A percentile compares a stretch with the other conserved stretches of the same genome.
Evolutionary conservation across 2,113 vertebrate genomes (phyloP).

Genomic region (Oreochromis spilurus): DNA sequence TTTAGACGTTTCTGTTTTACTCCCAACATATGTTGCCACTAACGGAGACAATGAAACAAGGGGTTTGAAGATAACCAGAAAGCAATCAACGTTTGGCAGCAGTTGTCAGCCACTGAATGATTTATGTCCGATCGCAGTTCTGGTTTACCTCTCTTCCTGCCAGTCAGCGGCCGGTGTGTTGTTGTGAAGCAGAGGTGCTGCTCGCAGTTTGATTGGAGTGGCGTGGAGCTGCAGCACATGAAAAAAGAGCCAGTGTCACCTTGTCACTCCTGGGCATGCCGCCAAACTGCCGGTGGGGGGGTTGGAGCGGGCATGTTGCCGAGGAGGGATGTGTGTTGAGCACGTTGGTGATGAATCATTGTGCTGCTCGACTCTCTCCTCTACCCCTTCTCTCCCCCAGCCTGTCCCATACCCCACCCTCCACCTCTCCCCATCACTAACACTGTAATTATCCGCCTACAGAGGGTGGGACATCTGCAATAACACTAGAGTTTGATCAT

Average conservation of each 20-base stretch:
- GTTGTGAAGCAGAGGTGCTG: constrained; percentile 53
- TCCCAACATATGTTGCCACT: constrained; percentile 45
- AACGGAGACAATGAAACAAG: constrained; percentile 52
- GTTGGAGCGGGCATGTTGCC: constrained; percentile 47
- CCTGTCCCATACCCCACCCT: constrained; percentile 41
- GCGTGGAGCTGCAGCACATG: constrained; percentile 46
- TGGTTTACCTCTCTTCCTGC: constrained; percentile 44
- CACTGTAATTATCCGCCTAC: constrained; percentile 68
- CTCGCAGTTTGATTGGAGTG: constrained; percentile 53
- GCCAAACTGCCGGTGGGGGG: constrained; percentile 63
- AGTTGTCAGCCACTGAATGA: constrained; percentile 59
- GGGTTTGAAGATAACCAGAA: constrained; percentile 59
- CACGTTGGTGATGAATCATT: constrained; percentile 66
- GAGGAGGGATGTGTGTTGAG: constrained; percentile 40
- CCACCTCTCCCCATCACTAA: constrained; percentile 62
- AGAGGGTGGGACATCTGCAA: constrained; percentile 64
- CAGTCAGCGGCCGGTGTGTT: constrained; percentile 41
- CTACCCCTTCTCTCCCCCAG: neutral
- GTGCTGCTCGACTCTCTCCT: constrained; percentile 23
- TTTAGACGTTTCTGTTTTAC: constrained; percentile 8
- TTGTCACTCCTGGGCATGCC: constrained; percentile 67
- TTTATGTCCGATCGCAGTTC: constrained; percentile 58
- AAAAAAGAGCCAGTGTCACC: constrained; percentile 68
- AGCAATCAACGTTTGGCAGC: constrained; percentile 59
- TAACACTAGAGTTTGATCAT: constrained; percentile 49